Evolutionary conservation across 2,797 vertebrate genomes (phyloP), one percentile per base, ranked within the genome.

Genomic region (Fundulus diaphanus): DNA sequence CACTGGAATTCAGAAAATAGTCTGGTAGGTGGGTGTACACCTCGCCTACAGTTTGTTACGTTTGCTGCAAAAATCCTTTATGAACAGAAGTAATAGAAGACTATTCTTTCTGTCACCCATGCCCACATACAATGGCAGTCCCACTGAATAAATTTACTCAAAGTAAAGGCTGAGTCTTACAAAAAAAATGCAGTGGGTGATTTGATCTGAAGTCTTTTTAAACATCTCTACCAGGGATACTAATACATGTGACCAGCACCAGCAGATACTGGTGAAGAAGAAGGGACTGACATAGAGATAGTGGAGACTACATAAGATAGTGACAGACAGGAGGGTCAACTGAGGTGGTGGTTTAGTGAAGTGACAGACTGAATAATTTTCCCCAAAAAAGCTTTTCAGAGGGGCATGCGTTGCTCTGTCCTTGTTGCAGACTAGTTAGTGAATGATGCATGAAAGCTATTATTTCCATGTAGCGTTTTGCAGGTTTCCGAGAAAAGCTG

Each of bases 391-490:
- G 29, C 52, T 63, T 27, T 68, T 56, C 59, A 79, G 72, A 90
- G 87, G 74, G 65, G 54, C 82, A 35, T 57, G 56, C 74, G 56
- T 85, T 82, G 54, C n/a, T n/a, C n/a, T 57, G 15, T 5, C 27
- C 15, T 31, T 31, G 7, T 29, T 31, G 27, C 5, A 0, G 16
- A 18, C 27, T 31, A 18, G 11, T 56, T 52, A 1, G 24, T 82
- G 78, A 77, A 79, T 77, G 77, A 78, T 59, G 68, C 71, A 82
- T 78, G 70, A 8, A 0, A 82, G 72, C 80, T 67, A 79, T 85
- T 77, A 81, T 76, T 63, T 74, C 77, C 75, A 74, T 33, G 68
- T 80, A 54, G 13, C 52, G 27, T 2, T 29, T 16, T 15, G 54
- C 27, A 31, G 27, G 31, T 57, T 29, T 57, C 27, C 13, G 31